phyloP scores from a whole-genome alignment of 2,888 invertebrate genomes.

The Catocala fraxini region DNA sequence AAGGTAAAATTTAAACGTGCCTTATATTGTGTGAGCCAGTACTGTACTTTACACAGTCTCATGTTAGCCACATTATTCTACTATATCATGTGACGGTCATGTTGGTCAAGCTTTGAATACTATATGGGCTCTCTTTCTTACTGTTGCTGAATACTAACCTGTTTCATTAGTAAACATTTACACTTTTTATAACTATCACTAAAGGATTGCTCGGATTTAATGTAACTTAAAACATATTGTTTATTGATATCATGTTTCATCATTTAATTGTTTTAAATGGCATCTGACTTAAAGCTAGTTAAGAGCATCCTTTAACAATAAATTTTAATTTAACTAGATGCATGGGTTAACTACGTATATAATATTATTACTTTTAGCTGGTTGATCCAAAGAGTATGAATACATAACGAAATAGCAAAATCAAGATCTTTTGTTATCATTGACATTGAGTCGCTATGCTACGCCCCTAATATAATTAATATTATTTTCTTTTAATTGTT shows the following conservation, averaged over 20 bases:
- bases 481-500: no score
- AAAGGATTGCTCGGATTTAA: constrained; percentile 4
- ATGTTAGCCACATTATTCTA: constrained; percentile 61
- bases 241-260: no score
- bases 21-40: constrained; percentile 54
- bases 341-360: no score
- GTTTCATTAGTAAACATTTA: constrained; percentile 48
- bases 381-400: no score
- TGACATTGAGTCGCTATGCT: no score
- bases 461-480: no score
- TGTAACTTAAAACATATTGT: no score
- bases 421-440: no score
- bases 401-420: no score
- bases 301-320: not conserved
- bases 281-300: not conserved
- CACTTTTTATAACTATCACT: constrained; percentile 18
- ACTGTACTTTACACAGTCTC: constrained; percentile 47
- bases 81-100: constrained; percentile 51
- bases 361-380: no score
- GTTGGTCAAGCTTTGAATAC: constrained; percentile 56
- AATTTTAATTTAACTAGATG: not conserved
- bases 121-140: constrained; percentile 76
- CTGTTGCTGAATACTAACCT: constrained; percentile 41
- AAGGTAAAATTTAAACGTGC: constrained; percentile 69
- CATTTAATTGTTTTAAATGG: not conserved